Conservation (phyloP, 1,140 invertebrate species). For the Panulirus ornatus region DNA sequence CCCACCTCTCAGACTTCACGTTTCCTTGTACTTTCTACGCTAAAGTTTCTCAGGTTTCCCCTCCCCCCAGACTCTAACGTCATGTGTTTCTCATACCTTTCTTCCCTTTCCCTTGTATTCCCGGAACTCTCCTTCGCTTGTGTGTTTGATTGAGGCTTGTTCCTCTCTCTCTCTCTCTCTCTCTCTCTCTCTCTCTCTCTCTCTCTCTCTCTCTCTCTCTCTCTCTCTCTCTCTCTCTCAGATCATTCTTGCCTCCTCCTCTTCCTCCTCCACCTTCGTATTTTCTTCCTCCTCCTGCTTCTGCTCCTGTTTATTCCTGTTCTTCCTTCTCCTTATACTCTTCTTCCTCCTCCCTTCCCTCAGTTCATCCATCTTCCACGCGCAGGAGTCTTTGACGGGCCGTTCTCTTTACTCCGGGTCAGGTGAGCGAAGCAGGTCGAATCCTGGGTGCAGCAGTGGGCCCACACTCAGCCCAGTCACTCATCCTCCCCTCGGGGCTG, state of each 20-base stretch:
- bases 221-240: too few relatives aligned
- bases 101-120: neutral
- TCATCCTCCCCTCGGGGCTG: too few relatives aligned
- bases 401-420: too few relatives aligned
- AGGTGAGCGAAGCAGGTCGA: too few relatives aligned
- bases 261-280: neutral
- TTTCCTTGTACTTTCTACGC: neutral
- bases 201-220: conserved; percentile 29
- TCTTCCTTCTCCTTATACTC: neutral
- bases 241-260: neutral
- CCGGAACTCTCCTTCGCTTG: neutral
- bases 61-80: neutral
- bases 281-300: neutral
- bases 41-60: neutral
- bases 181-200: conserved; percentile 34
- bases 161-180: conserved; percentile 12
- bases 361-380: neutral
- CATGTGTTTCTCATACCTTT: neutral
- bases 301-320: neutral
- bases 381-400: too few relatives aligned
- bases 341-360: neutral
- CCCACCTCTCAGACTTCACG: neutral
- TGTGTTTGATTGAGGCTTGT: neutral
- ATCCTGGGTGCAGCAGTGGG: too few relatives aligned
- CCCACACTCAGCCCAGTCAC: too few relatives aligned